Evolutionary conservation across 2,888 invertebrate species (phyloP).

Genomic region (Actias luna): DNA sequence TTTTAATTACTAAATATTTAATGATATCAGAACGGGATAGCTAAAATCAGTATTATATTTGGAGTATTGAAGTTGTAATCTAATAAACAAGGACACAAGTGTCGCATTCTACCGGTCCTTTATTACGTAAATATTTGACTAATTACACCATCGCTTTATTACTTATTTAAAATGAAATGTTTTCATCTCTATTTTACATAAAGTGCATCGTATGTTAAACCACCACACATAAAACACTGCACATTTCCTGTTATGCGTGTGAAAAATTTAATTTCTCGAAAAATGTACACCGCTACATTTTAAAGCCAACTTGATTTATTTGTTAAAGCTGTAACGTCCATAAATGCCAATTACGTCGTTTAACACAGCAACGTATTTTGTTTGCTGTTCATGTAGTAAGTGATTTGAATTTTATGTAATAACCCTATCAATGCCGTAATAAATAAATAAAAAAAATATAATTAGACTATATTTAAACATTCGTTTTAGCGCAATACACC

Average conservation of each 20-base stretch:
- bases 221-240: slow-evolving; percentile 61
- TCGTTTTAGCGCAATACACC: too few relatives aligned
- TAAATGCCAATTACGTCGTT: slow-evolving; percentile 62
- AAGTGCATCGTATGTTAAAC: slow-evolving; percentile 56
- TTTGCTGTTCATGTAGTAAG: slow-evolving; percentile 42
- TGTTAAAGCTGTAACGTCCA: slow-evolving; percentile 60
- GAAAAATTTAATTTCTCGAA: slow-evolving; percentile 67
- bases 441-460: neutral
- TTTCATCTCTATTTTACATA: slow-evolving; percentile 20
- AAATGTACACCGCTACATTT: slow-evolving; percentile 61
- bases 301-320: slow-evolving; percentile 71
- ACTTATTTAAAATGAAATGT: neutral
- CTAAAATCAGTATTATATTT: too few relatives aligned
- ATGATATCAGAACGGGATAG: too few relatives aligned
- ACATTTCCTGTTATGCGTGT: slow-evolving; percentile 55
- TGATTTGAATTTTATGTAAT: neutral
- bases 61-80: too few relatives aligned
- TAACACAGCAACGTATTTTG: slow-evolving; percentile 52
- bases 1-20: too few relatives aligned
- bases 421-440: slow-evolving; percentile 11
- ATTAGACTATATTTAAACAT: neutral
- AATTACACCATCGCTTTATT: too few relatives aligned
- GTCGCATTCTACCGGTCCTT: too few relatives aligned
- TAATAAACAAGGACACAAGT: too few relatives aligned
- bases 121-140: too few relatives aligned